These are phyloP conservation scores for Campopleginae sp. DNA, from an alignment of 2,888 invertebrate genomes.

Conservation along the genomic window DNA sequence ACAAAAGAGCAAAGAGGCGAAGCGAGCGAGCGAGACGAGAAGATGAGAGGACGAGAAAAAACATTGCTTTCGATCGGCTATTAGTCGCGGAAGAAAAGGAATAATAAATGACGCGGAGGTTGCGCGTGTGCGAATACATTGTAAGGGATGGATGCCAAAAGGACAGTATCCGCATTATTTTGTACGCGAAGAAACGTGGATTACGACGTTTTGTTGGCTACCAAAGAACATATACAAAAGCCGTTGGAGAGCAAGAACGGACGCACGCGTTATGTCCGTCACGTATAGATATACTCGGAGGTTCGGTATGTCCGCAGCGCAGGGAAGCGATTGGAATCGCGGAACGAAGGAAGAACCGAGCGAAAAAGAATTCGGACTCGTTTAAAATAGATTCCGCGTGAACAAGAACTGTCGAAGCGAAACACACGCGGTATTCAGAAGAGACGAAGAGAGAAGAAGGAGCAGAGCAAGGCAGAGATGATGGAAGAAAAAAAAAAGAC, in stretches of 20 bases:
- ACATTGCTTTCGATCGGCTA: slow-evolving; percentile 56
- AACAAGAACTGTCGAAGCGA: slow-evolving; percentile 66
- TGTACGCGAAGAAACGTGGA: neutral
- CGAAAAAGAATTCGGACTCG: slow-evolving; percentile 70
- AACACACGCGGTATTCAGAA: slow-evolving; percentile 14
- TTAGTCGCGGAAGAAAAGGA: slow-evolving; percentile 61
- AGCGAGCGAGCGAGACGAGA: slow-evolving; percentile 12
- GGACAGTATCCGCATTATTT: neutral
- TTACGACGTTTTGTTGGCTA: slow-evolving; percentile 34
- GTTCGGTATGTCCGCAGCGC: slow-evolving; percentile 25
- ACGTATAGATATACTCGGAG: slow-evolving; percentile 21
- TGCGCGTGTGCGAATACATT: slow-evolving; percentile 8
- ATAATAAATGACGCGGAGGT: slow-evolving; percentile 57
- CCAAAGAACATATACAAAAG: neutral
- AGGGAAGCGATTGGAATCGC: slow-evolving; percentile 64
- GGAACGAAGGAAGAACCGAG: slow-evolving; percentile 65
- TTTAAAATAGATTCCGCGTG: slow-evolving; percentile 72
- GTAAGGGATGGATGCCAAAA: neutral
- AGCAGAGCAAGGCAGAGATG: neutral
- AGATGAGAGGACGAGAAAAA: slow-evolving; percentile 16
- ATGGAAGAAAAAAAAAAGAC: slow-evolving; percentile 30
- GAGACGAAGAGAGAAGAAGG: slow-evolving; percentile 8
- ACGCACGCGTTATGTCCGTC: slow-evolving; percentile 62
- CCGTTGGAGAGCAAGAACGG: slow-evolving; percentile 33
- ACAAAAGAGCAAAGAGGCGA: slow-evolving; percentile 21